Conservation (phyloP, 2,888 invertebrate genomes). For the Drosophila lacicola region DNA sequence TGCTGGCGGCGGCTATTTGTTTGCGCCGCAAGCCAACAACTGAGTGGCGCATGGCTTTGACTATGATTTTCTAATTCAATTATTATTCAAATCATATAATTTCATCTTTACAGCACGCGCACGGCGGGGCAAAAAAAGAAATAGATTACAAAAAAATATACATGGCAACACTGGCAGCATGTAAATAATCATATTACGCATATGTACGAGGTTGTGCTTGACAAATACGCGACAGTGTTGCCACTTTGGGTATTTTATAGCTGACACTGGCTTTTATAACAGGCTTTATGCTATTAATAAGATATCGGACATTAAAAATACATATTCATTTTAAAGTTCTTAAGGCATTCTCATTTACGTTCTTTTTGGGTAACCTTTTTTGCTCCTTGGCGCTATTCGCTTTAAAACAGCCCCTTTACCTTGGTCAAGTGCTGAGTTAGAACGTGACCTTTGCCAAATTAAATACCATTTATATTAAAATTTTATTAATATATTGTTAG, state of each 20-base stretch:
- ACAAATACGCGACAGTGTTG: constrained; percentile 9
- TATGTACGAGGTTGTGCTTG: constrained; percentile 37
- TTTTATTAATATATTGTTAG: too few species aligned
- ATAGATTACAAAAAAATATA: constrained; percentile 5
- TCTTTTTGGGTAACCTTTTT: too few species aligned
- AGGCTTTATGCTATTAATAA: too few species aligned
- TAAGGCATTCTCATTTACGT: too few species aligned
- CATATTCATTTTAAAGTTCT: not conserved
- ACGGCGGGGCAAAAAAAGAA: not conserved
- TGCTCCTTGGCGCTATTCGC: too few species aligned
- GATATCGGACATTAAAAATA: not conserved
- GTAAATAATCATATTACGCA: constrained; percentile 72
- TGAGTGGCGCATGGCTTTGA: constrained; percentile 44
- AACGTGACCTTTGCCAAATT: too few species aligned
- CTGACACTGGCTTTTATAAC: not conserved
- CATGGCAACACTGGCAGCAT: constrained; percentile 45
- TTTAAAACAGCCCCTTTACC: too few species aligned
- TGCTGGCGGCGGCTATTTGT: constrained; percentile 13
- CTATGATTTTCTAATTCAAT: constrained; percentile 83
- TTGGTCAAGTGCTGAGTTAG: too few species aligned
- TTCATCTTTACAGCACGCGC: constrained; percentile 69
- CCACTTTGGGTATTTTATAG: not conserved
- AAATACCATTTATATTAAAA: too few species aligned
- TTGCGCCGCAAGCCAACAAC: constrained; percentile 15
- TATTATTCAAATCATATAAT: constrained; percentile 85